Base-by-base conservation (phyloP, 2,797 vertebrate genomes). In the Meriones psammophilus region DNA sequence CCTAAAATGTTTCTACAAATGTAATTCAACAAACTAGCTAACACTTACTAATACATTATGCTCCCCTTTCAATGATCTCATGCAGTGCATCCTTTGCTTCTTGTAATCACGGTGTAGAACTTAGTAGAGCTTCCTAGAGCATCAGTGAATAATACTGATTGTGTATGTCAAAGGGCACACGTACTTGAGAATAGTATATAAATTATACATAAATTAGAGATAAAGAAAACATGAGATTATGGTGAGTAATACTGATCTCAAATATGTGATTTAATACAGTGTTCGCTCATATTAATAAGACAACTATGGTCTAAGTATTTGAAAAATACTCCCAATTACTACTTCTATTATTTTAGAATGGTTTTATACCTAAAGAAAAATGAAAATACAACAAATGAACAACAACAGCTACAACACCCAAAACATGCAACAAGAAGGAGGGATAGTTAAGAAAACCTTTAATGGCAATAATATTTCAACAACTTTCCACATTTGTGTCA, bases 401-500 rank as follows among this genome's bases (percentile, higher is more conserved):
- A 42, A 64, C 26, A 71, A 36, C 18, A 54, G 46, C 33, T 36
- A 30, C 42, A 77, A 10, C 13, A n/a, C 2, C 42, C 12, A 90
- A 66, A 56, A 12, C 58, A 24, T 77, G 17, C 62, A 88, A 64
- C 2, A 56, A 20, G 15, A 92, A n/a, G 9, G 28, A 94, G 20
- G 8, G 50, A 69, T 85, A 68, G 26, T 60, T 64, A 28, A 50
- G n/a, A 62, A 91, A 88, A 36, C 36, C 74, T 54, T 8, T 54
- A 62, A 77, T 91, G 33, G 8, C 13, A 28, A 64, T 85, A 62
- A 97, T 93, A 28, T 74, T 85, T 9, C 91, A 93, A 79, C 54
- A 74, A 58, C 66, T 39, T 81, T 95, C 20, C 42, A 79, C 91
- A 86, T 94, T 80, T 77, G 96, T 94, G 56, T 92, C 20, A 64